Percentiles rank a stretch among this genome's conserved stretches.
phyloP scores from a whole-genome alignment of 1,140 invertebrate species.

The Melipona quadrifasciata region DNA sequence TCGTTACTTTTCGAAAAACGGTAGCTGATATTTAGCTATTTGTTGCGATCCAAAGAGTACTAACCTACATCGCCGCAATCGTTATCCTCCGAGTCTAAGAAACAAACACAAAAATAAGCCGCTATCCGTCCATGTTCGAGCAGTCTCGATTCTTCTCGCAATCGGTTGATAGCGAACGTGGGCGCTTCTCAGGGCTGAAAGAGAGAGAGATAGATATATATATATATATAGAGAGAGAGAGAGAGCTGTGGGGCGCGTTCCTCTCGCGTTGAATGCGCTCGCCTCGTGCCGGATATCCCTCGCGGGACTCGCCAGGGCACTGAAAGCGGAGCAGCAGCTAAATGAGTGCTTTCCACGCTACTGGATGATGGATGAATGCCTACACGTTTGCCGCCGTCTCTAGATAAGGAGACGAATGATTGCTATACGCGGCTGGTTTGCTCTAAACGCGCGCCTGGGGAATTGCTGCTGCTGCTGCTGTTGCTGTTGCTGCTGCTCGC shows the following conservation, averaged over 20 bases:
- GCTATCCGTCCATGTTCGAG: neutral
- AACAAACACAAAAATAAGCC: neutral
- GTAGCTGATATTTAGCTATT: no score
- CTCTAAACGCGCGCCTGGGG: slow-evolving; percentile 64
- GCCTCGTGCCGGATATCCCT: slow-evolving; percentile 55
- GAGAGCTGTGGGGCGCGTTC: neutral
- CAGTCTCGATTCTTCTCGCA: neutral
- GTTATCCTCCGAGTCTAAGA: no score
- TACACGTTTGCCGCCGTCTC: slow-evolving; percentile 60
- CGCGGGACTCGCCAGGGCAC: slow-evolving; percentile 39
- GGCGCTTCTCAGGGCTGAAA: neutral
- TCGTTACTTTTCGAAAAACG: no score
- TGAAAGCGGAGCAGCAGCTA: slow-evolving; percentile 50
- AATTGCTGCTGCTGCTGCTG: slow-evolving; percentile 31
- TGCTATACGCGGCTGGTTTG: slow-evolving; percentile 61
- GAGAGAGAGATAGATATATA: neutral
- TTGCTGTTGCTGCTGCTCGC: no score
- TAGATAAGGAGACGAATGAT: slow-evolving; percentile 73
- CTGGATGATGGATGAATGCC: slow-evolving; percentile 74
- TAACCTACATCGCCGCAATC: no score
- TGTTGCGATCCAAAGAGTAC: no score
- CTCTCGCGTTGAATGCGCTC: slow-evolving; percentile 17
- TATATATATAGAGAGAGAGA: neutral
- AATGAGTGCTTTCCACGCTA: slow-evolving; percentile 71
- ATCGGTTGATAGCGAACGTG: neutral